Evolutionary conservation across 1,140 invertebrate genomes (phyloP), one percentile per base, ranked within the genome.

Genomic region (Heterodera carotae): DNA sequence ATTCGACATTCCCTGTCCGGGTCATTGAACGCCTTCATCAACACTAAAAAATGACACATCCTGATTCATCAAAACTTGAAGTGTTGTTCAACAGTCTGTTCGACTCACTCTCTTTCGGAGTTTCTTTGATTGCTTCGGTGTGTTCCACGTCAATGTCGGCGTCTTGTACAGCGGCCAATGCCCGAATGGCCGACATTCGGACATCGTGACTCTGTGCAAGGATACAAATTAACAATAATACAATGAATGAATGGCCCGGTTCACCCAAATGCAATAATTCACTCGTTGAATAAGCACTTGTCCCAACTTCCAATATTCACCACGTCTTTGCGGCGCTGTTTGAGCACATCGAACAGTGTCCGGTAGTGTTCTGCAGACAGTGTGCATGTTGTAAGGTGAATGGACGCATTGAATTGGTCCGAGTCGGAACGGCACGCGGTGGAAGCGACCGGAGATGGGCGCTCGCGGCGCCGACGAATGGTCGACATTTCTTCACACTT

Each of bases 91-190:
- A 75, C 67, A 76, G 78, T 8, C 7, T 33, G 70, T 67, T 75
- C 74, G n/a, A n/a, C 62, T 66, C 27, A 76, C 75, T 76, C 43
- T 76, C 75, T 77, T 76, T 74, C 29, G 75, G 69, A n/a, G 70
- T 29, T 48, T 53, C 56, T 75, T 18, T 75, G 68, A 76, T 76
- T 10, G 75, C 75, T 0, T 76, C 75, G 12, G 71, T 67, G 43
- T 76, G 73, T 31, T 76, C 70, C 22, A 67, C 75, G 67, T 36
- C 36, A 31, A 76, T 60, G 27, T 39, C 34, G 73, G 71, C 70
- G 18, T 76, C 36, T n/a, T 76, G 75, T 25, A 76, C 73, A 15
- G 53, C 48, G 15, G 75, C 67, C 18, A 76, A 39, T 3, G 69
- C 39, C 5, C 75, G 36, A 39, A 76, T 76, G 4, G 75, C 75